Evolutionary conservation across 2,888 invertebrate species (phyloP), one percentile per base, ranked within the genome.

Genomic region (Hypena proboscidalis): DNA sequence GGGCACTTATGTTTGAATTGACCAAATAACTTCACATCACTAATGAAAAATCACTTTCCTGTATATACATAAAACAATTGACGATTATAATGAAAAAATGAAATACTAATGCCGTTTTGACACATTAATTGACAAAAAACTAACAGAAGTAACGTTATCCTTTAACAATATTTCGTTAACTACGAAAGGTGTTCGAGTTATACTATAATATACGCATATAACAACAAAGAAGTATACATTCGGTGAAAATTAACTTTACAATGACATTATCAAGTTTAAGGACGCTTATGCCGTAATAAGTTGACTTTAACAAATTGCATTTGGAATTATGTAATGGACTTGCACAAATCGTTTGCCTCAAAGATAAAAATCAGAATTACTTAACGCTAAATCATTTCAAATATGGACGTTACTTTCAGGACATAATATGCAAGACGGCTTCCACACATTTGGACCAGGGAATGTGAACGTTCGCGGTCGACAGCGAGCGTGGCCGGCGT

Each of bases 371-470:
- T 74, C 71, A 83, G 78, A 77, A 77, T 80, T 70, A 85, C 89
- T 84, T 89, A 89, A 86, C 58, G 80, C 89, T 89, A 85, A 88
- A 87, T 83, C 79, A 86, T 86, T 84, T 82, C 77, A 81, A 84
- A 87, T 85, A 89, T 90, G 90, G 90, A 90, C 90, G 90, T 89
- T 84, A 87, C 59, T 80, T 74, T 82, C 63, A 89, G 90, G 90
- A 89, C 90, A 87, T 82, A 77, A 78, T 82, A 88, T 71, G 80
- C 74, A 81, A 89, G 87, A 88, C 86, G 90, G 90, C 75, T 80
- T 64, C 68, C 70, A 70, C 61, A 75, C 80, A 82, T 65, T 63
- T 38, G 80, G 82, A 75, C 79, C 78, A 76, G 69, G 43, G 45
- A 58, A 48, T 38, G 30, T 49, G 32, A 20, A 14, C 17, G 9